These are phyloP conservation scores for Lottia gigantea DNA, from an alignment of 2,888 invertebrate genomes.

Conservation along the genomic window DNA sequence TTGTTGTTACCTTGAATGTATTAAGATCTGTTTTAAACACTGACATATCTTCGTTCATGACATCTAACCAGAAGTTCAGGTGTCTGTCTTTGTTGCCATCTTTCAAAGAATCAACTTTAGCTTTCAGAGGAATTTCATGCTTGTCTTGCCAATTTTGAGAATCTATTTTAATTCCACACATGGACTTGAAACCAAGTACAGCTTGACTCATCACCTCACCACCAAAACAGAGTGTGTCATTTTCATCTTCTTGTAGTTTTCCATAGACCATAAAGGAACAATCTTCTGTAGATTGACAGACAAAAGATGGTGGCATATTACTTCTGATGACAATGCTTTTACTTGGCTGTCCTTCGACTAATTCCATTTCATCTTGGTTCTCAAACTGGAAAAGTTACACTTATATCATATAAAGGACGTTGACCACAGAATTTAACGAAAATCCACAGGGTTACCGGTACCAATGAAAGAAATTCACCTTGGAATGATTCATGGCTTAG, in stretches of 20 bases:
- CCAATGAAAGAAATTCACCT: no score
- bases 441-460: no score
- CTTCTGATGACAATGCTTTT: constrained; percentile 22
- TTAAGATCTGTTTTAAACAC: constrained; percentile 14
- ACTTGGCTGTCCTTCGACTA: constrained; percentile 34
- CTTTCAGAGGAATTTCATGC: constrained; percentile 33
- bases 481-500: no score
- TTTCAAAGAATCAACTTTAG: constrained; percentile 36
- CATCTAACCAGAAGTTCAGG: constrained; percentile 28
- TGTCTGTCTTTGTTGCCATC: constrained; percentile 34
- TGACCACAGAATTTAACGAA: no score
- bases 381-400: constrained; percentile 23
- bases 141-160: constrained; percentile 35
- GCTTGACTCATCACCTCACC: constrained; percentile 30
- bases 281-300: constrained; percentile 31
- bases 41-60: constrained; percentile 7
- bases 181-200: constrained; percentile 30
- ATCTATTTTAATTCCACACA: constrained; percentile 35
- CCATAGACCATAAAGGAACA: constrained; percentile 28
- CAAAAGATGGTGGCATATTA: constrained; percentile 39
- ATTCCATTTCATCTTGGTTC: constrained; percentile 19
- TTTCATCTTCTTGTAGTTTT: constrained; percentile 13
- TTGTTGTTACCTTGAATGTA: constrained; percentile 24
- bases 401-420: background rate
- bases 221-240: constrained; percentile 27